A percentile compares a stretch with the other conserved stretches of the same genome.
Conservation (phyloP, 2,888 invertebrate species). For the Pogonocherus hispidulus region DNA sequence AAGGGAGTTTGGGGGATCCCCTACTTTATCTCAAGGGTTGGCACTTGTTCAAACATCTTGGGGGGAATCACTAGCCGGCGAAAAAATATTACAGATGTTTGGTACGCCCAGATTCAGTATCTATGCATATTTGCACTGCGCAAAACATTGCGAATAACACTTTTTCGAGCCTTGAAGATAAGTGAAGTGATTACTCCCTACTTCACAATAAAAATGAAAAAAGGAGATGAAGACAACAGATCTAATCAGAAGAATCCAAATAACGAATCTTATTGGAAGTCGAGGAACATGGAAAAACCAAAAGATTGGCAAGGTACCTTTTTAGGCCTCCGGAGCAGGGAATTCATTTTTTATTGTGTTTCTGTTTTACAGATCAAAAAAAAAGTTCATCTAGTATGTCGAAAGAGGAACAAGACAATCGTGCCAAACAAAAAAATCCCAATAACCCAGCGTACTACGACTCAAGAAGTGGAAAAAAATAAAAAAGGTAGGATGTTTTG, state of each 20-base stretch:
- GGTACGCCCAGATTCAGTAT: background rate
- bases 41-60: background rate
- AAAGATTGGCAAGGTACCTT: conserved; percentile 29
- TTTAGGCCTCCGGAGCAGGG: background rate
- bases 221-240: conserved; percentile 27
- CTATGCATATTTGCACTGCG: background rate
- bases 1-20: conserved; percentile 8
- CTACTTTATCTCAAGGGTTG: conserved; percentile 11
- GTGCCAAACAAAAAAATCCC: conserved; percentile 45
- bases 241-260: conserved; percentile 37
- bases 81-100: background rate
- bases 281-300: conserved; percentile 29
- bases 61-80: background rate
- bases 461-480: conserved; percentile 20
- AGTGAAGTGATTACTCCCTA: background rate
- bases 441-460: conserved; percentile 44
- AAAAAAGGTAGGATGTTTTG: background rate
- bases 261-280: conserved; percentile 28
- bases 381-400: conserved; percentile 23
- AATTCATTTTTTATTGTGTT: background rate
- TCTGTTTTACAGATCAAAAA: background rate
- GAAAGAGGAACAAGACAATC: conserved; percentile 39
- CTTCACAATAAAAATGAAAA: conserved; percentile 20
- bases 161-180: background rate
- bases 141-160: background rate